phyloP scores from a whole-genome alignment of 2,113 vertebrate genomes.

The Martes martes region DNA sequence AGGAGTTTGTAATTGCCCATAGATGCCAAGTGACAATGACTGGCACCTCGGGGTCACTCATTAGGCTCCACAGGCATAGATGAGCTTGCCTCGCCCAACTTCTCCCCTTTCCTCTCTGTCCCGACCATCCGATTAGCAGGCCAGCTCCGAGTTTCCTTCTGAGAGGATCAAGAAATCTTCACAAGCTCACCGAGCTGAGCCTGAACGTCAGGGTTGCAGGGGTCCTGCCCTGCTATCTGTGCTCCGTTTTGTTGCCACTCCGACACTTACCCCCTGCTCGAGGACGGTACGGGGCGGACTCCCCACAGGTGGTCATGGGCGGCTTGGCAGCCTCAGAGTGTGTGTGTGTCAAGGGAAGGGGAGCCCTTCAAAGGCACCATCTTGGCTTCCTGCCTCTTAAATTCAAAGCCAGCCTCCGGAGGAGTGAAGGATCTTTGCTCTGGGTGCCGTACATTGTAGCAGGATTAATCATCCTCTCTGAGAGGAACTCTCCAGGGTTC shows the following conservation, averaged over 20 bases:
- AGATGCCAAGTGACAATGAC: not conserved
- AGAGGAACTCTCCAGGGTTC: not conserved
- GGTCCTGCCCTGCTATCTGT: no score
- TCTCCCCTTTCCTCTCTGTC: not conserved
- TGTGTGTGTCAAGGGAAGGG: not conserved
- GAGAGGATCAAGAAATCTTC: not conserved
- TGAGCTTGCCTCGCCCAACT: not conserved
- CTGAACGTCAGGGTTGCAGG: not conserved
- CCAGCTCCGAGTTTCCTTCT: not conserved
- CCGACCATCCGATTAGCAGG: not conserved
- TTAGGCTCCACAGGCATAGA: not conserved
- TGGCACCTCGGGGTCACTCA: not conserved
- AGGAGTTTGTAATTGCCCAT: not conserved
- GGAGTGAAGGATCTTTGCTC: not conserved
- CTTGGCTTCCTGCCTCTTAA: not conserved
- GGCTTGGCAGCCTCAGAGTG: not conserved
- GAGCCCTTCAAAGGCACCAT: not conserved
- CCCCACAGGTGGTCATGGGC: not conserved
- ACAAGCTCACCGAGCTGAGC: not conserved
- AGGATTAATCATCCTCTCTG: not conserved
- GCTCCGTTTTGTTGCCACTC: not conserved
- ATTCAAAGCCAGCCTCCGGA: slow-evolving; percentile 23
- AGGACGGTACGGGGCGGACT: not conserved
- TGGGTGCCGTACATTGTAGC: not conserved
- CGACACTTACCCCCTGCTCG: not conserved